phyloP scores from a whole-genome alignment of 64 coral and sea anemone species.

The Actinia tenebrosa region DNA sequence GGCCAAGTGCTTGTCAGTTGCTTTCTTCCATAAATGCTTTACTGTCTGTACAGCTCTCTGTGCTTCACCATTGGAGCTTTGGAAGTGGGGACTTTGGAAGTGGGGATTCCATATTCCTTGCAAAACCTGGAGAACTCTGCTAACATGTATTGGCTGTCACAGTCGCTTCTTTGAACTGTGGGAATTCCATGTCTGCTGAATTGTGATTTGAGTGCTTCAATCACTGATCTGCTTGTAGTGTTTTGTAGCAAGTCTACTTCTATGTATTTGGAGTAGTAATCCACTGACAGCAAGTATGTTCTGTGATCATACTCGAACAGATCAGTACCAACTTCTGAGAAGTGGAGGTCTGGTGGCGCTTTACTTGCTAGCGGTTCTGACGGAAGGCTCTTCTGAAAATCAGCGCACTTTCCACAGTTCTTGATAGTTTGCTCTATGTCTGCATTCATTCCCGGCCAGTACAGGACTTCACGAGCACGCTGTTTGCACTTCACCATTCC shows the following conservation, averaged over 20 bases:
- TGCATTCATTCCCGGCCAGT: slow-evolving; percentile 3
- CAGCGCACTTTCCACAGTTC: not conserved
- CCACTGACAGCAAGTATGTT: slow-evolving; percentile 41
- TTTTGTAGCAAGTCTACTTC: slow-evolving; percentile 45
- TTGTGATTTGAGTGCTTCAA: slow-evolving; percentile 36
- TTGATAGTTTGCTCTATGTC: not conserved
- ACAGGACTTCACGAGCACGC: not conserved
- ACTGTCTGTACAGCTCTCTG: slow-evolving; percentile 50
- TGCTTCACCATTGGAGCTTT: not conserved
- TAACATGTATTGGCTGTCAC: slow-evolving; percentile 6
- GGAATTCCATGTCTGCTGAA: slow-evolving; percentile 43
- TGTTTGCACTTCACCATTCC: slow-evolving; percentile 29
- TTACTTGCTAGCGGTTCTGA: not conserved
- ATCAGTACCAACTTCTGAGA: slow-evolving; percentile 18
- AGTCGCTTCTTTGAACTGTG: slow-evolving; percentile 22
- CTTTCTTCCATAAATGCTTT: slow-evolving; percentile 40
- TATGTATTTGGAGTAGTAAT: slow-evolving; percentile 53
- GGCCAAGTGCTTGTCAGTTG: slow-evolving; percentile 35
- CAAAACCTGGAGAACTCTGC: slow-evolving; percentile 20
- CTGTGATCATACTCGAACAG: slow-evolving; percentile 43
- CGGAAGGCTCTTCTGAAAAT: not conserved
- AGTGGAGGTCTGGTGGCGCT: not conserved
- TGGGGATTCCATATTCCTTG: slow-evolving; percentile 25
- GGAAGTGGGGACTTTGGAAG: slow-evolving; percentile 30
- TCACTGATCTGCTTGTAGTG: not conserved